Evolutionary conservation across 2,797 vertebrate species (phyloP), one percentile per base, ranked within the genome.

Genomic region (Melanotaenia nigrans): DNA sequence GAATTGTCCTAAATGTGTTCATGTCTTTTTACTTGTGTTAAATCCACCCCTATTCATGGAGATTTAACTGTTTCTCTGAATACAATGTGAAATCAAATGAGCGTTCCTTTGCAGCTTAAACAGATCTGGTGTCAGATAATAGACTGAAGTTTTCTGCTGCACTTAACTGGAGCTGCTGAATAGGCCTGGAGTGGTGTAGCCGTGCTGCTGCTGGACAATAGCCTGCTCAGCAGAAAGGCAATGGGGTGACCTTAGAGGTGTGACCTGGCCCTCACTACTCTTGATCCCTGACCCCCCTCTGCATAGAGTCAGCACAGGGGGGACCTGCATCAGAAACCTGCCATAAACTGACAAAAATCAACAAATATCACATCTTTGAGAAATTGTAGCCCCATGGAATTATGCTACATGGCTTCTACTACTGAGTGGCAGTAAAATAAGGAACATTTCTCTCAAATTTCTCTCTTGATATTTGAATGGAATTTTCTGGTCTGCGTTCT

Each of bases 51-150:
- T 47, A 85, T 92, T 91, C 77, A 80, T 2, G 3, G 59, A 75
- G 86, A 88, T 84, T 87, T 87, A 75, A 85, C 81, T 77, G 78
- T 91, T 82, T 81, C 82, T 92, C 68, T 89, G 87, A 91, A 90
- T 89, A 90, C 88, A 55, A 81, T 81, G 85, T 82, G 88, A 89
- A 84, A 91, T 89, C 87, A 91, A 91, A 85, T 82, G 87, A 90
- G 82, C 56, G 42, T 78, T 73, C 80, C 75, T 81, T 38, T 61
- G 83, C 73, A 76, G 86, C 89, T 86, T 89, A 89, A 90, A 92
- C 83, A 85, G 87, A 84, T 81, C 57, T 47, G 76, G 75, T 42
- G 0, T 70, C 82, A 79, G 81, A 92, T 90, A 92, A 93, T 86
- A 80, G 85, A 45, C 64, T 1, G 0, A 55, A 78, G 80, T 83